Percentiles rank a stretch among this genome's conserved stretches.
Conservation (phyloP, 1,140 invertebrate genomes). For the Holcopasites calliopsidis region DNA sequence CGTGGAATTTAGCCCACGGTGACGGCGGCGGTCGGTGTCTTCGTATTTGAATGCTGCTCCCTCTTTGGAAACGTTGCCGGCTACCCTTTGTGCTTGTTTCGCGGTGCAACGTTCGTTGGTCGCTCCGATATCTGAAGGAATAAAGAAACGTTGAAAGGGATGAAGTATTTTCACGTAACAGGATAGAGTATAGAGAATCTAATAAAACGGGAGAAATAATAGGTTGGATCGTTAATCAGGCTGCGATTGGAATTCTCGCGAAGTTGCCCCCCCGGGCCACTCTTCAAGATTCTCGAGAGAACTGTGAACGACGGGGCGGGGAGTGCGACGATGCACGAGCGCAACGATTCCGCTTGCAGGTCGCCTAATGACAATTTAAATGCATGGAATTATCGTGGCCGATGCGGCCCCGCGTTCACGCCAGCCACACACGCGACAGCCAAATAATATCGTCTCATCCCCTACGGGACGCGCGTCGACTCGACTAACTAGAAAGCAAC, state of each 20-base stretch:
- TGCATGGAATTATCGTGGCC: slow-evolving; percentile 65
- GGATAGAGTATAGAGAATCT: no score
- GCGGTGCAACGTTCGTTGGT: no score
- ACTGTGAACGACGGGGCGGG: no score
- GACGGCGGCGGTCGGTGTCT: slow-evolving; percentile 46
- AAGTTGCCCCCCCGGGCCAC: no score
- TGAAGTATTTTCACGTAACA: no score
- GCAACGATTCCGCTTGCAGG: slow-evolving; percentile 40
- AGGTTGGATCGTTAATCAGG: no score
- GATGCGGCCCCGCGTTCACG: slow-evolving; percentile 33
- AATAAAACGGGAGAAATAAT: no score
- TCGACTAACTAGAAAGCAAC: slow-evolving; percentile 62
- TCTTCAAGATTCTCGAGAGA: neutral
- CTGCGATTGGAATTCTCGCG: no score
- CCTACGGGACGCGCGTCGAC: slow-evolving; percentile 45
- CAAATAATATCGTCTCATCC: slow-evolving; percentile 61
- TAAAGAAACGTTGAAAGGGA: no score
- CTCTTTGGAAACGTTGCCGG: no score
- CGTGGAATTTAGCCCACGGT: slow-evolving; percentile 54
- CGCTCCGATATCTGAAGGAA: no score
- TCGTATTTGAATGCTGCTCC: slow-evolving; percentile 25
- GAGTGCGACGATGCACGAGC: slow-evolving; percentile 3
- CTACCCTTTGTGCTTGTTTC: neutral
- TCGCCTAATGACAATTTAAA: slow-evolving; percentile 68
- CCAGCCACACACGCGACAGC: slow-evolving; percentile 3